A percentile compares a stretch with the other conserved stretches of the same genome.
Evolutionary conservation across 1,140 invertebrate genomes (phyloP).

Genomic region (Armadillidium nasatum): DNA sequence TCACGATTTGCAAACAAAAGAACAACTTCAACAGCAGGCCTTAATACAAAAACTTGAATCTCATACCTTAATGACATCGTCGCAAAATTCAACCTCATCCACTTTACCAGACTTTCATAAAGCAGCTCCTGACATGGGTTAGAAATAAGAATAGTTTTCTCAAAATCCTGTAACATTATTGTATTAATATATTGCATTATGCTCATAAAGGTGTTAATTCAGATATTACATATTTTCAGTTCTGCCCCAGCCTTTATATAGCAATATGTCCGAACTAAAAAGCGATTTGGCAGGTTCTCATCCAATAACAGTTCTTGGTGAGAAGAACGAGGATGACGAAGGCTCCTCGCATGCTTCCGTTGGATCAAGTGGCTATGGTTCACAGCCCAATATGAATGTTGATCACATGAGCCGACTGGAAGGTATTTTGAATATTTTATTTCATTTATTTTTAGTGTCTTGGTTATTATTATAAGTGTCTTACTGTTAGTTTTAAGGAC

Average conservation of each 20-base stretch:
- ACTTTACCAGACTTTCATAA: constrained; percentile 51
- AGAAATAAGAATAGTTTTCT: constrained; percentile 24
- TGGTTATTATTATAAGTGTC: no score
- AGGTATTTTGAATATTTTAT: background rate
- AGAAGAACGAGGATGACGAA: constrained; percentile 57
- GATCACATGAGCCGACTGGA: background rate
- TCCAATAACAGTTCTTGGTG: constrained; percentile 53
- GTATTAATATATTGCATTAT: no score
- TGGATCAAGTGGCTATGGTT: constrained; percentile 52
- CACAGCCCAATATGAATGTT: constrained; percentile 45
- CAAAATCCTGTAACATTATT: background rate
- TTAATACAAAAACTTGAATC: constrained; percentile 15
- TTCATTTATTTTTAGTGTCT: no score
- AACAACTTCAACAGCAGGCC: constrained; percentile 20
- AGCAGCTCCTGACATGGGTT: constrained; percentile 48
- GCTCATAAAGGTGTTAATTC: no score
- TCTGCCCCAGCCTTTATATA: constrained; percentile 73
- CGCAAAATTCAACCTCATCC: constrained; percentile 43
- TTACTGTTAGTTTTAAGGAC: no score
- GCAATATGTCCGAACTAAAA: constrained; percentile 81
- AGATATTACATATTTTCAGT: constrained; percentile 47
- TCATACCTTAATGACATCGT: background rate
- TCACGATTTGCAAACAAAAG: constrained; percentile 23
- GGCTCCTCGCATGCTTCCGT: constrained; percentile 54
- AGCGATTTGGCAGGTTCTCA: constrained; percentile 65